These are phyloP conservation scores for Ctenicera cuprea DNA, from an alignment of 2,888 invertebrate species.

Conservation along the genomic window DNA sequence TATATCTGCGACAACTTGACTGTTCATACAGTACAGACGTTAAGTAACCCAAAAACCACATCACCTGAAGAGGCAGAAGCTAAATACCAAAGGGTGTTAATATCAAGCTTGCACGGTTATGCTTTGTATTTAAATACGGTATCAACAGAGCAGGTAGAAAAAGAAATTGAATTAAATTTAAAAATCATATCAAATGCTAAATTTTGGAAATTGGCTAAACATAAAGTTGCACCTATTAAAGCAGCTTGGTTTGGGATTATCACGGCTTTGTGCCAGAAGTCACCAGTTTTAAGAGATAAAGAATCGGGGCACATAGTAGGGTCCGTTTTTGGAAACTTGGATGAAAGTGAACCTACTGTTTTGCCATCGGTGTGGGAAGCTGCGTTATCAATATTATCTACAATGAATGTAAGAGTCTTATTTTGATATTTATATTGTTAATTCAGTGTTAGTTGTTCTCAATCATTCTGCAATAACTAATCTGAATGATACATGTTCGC, in stretches of 20 bases:
- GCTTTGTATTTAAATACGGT: slow-evolving; percentile 78
- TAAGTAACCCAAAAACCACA: slow-evolving; percentile 74
- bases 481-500: too few species aligned
- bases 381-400: slow-evolving; percentile 77
- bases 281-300: slow-evolving; percentile 73
- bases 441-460: too few species aligned
- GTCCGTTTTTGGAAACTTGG: slow-evolving; percentile 79
- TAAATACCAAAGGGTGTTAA: slow-evolving; percentile 80
- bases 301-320: slow-evolving; percentile 77
- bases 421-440: slow-evolving; percentile 22
- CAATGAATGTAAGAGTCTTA: slow-evolving; percentile 72
- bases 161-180: slow-evolving; percentile 70
- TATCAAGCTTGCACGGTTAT: slow-evolving; percentile 80
- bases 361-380: slow-evolving; percentile 85
- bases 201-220: slow-evolving; percentile 84
- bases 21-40: slow-evolving; percentile 75
- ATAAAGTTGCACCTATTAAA: slow-evolving; percentile 73
- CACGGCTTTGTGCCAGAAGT: slow-evolving; percentile 78
- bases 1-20: slow-evolving; percentile 84
- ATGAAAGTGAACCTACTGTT: slow-evolving; percentile 81
- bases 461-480: too few species aligned
- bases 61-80: slow-evolving; percentile 81
- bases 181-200: slow-evolving; percentile 76
- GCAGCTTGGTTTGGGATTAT: slow-evolving; percentile 83
- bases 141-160: slow-evolving; percentile 73